Conservation (phyloP, 2,888 invertebrate genomes). For the Prosopocoilus inquinatus region DNA sequence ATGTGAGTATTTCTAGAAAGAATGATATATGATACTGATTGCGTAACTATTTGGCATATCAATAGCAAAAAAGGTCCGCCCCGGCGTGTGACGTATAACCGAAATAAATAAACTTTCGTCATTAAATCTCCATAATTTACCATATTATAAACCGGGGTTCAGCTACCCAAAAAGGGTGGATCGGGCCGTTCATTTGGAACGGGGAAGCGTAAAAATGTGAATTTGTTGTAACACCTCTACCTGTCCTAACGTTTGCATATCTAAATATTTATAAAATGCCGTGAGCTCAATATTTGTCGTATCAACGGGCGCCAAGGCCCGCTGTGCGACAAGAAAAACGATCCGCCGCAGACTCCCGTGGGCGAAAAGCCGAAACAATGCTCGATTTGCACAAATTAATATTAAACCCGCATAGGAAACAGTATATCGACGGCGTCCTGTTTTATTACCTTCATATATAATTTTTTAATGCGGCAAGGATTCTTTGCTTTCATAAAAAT, state of each 20-base stretch:
- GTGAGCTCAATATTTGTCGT: conserved; percentile 15
- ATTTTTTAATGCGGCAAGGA: no score
- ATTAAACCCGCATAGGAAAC: conserved; percentile 15
- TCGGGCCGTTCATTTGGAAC: background rate
- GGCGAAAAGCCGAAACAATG: conserved; percentile 21
- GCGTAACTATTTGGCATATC: no score
- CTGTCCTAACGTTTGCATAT: conserved; percentile 25
- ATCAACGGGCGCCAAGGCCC: conserved; percentile 21
- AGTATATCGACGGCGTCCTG: background rate
- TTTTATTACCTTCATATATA: no score
- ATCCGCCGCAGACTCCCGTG: conserved; percentile 14
- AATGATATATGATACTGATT: no score
- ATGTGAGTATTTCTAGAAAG: no score
- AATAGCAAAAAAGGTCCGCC: background rate
- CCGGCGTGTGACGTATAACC: background rate
- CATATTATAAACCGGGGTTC: conserved; percentile 25
- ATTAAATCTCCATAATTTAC: conserved; percentile 35
- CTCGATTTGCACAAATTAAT: conserved; percentile 29
- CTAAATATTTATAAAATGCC: conserved; percentile 28
- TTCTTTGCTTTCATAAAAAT: no score
- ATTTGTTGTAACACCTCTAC: conserved; percentile 29
- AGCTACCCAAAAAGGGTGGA: conserved; percentile 20
- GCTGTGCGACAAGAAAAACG: conserved; percentile 22
- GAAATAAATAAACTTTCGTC: background rate
- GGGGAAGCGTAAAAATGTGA: conserved; percentile 27